These are phyloP conservation scores for Piezodorus guildinii DNA, from an alignment of 1,140 invertebrate species.

Conservation along the genomic window DNA sequence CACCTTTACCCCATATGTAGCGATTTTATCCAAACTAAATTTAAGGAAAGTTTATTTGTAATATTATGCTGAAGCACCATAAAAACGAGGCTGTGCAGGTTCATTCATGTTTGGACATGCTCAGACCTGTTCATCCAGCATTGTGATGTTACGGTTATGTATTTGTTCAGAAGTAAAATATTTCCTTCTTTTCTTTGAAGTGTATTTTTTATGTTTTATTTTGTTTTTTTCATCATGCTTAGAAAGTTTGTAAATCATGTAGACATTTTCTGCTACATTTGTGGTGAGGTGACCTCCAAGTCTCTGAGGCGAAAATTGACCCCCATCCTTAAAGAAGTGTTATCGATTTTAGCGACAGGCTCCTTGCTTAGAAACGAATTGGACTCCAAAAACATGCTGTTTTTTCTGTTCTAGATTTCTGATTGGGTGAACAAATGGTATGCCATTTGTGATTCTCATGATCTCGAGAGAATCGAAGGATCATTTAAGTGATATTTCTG, in stretches of 20 bases:
- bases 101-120: neutral
- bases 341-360: no score
- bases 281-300: neutral
- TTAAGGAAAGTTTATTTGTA: no score
- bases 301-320: neutral
- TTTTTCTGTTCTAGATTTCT: neutral
- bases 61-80: no score
- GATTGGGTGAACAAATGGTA: neutral
- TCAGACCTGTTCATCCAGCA: neutral
- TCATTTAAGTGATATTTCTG: no score
- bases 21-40: no score
- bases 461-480: no score
- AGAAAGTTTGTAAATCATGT: neutral
- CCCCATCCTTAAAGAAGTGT: no score
- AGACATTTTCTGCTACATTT: neutral
- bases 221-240: neutral
- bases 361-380: neutral
- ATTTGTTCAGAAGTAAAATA: neutral
- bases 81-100: neutral
- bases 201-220: neutral
- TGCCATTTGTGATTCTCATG: no score
- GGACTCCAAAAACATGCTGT: neutral
- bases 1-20: no score
- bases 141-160: neutral
- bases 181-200: neutral